These are phyloP conservation scores for Chitala chitala DNA, from an alignment of 2,113 vertebrate genomes.

Conservation along the genomic window DNA sequence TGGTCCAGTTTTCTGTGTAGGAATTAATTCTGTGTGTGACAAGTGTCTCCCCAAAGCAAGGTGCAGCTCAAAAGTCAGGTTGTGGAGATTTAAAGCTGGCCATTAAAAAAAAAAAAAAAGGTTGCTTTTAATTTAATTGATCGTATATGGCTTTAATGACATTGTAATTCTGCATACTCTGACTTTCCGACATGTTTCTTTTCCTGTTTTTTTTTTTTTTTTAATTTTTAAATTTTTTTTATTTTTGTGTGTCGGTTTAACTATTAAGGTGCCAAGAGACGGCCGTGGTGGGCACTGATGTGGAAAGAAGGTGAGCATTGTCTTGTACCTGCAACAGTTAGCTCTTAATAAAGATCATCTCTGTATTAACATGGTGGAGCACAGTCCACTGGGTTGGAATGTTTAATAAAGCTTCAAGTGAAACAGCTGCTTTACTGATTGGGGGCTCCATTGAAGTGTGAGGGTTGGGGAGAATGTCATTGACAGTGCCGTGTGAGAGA, in stretches of 20 bases:
- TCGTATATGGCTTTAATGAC: constrained; percentile 4
- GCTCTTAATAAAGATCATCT: constrained; percentile 8
- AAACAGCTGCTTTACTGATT: constrained; percentile 11
- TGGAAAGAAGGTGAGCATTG: constrained; percentile 16
- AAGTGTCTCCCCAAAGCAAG: not conserved
- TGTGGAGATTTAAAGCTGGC: not conserved
- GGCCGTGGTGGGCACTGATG: not conserved
- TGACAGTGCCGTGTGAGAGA: too few relatives aligned
- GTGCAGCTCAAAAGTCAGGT: not conserved
- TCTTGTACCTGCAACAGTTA: constrained; percentile 7
- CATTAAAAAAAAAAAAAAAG: too few relatives aligned
- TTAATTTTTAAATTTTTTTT: too few relatives aligned
- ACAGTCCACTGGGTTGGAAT: constrained; percentile 7
- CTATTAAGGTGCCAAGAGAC: constrained; percentile 20
- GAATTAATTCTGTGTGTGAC: constrained; percentile 8
- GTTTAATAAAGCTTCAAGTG: constrained; percentile 17
- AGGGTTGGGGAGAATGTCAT: not conserved
- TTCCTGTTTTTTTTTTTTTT: not conserved
- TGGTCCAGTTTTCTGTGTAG: not conserved
- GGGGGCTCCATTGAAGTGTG: constrained; percentile 13
- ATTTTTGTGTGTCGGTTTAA: not conserved
- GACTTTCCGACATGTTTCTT: constrained; percentile 1
- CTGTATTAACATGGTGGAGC: not conserved
- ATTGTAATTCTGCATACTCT: constrained; percentile 6
- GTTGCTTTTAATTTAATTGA: not conserved